Evolutionary conservation across 2,888 invertebrate genomes (phyloP), one percentile per base, ranked within the genome.

Genomic region (Esperia sulphurella): DNA sequence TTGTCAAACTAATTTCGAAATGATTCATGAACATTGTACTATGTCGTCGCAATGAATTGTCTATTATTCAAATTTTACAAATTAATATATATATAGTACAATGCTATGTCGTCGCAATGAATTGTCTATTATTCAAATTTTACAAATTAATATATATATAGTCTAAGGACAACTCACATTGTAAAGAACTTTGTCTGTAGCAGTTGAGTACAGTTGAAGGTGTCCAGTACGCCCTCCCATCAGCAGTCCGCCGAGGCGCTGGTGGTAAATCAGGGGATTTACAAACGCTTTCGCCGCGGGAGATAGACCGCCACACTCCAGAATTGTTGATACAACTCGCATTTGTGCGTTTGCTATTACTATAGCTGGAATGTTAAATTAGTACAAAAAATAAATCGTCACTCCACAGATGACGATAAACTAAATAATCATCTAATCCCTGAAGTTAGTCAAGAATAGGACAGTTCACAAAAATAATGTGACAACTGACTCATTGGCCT

Each of bases 221-320:
- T 89, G 83, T 0, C 90, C 90, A 0, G 84, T 76, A 0, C 87
- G 71, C 1, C 88, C 89, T 0, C 84, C 80, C 52, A 90, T 74
- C 9, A 90, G 62, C 7, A 90, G 58, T 0, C 84, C 83, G 0
- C 69, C 70, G 0, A 80, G 57, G 0, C 70, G 68, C 13, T 65
- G 67, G 53, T 79, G 73, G 64, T 78, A 79, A 13, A 83, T 61
- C 0, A 90, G 68, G 1, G 77, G 65, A 0, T 80, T 69, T 28
- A 81, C 82, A 1, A 79, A 55, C 0, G 80, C 74, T 1, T 79
- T 73, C 48, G 71, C 75, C 3, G 61, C 64, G 0, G 83, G 78
- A 0, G 88, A 83, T 37, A 89, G 55, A 0, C 90, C 90, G 0
- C 90, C 90, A 50, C 89, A 87, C 53, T 90, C 90, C 3, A 88